These are phyloP conservation scores for Agrotis segetum DNA, from an alignment of 2,888 invertebrate genomes.

Conservation along the genomic window DNA sequence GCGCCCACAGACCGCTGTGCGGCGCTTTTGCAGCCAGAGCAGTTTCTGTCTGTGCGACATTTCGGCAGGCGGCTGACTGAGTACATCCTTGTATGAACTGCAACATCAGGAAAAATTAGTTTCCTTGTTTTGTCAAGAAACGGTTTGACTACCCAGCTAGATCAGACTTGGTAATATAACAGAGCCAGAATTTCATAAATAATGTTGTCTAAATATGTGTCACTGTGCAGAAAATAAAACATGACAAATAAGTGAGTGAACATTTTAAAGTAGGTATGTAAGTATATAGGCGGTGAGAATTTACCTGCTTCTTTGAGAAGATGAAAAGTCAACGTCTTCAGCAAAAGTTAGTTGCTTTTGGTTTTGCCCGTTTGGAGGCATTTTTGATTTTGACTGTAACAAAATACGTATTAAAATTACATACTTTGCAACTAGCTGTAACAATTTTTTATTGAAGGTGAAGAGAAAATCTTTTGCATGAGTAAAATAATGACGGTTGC, in stretches of 20 bases:
- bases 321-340: slow-evolving; percentile 64
- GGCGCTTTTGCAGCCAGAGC: slow-evolving; percentile 87
- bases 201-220: too few species aligned
- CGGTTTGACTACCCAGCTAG: neutral
- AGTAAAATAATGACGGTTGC: neutral
- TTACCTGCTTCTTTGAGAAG: slow-evolving; percentile 75
- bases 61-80: slow-evolving; percentile 78
- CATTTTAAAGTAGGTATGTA: too few species aligned
- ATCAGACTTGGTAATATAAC: neutral
- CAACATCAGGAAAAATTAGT: neutral
- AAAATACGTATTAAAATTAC: neutral
- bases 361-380: slow-evolving; percentile 50
- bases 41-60: slow-evolving; percentile 80
- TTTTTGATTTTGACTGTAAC: slow-evolving; percentile 61
- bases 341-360: slow-evolving; percentile 71
- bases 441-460: slow-evolving; percentile 20
- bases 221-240: too few species aligned
- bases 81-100: slow-evolving; percentile 74
- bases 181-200: neutral
- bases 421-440: neutral
- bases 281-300: neutral
- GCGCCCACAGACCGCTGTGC: slow-evolving; percentile 91
- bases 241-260: too few species aligned
- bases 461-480: slow-evolving; percentile 12
- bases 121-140: neutral